phyloP scores from a whole-genome alignment of 1,140 invertebrate genomes.

The Stegodyphus mimosarum region DNA sequence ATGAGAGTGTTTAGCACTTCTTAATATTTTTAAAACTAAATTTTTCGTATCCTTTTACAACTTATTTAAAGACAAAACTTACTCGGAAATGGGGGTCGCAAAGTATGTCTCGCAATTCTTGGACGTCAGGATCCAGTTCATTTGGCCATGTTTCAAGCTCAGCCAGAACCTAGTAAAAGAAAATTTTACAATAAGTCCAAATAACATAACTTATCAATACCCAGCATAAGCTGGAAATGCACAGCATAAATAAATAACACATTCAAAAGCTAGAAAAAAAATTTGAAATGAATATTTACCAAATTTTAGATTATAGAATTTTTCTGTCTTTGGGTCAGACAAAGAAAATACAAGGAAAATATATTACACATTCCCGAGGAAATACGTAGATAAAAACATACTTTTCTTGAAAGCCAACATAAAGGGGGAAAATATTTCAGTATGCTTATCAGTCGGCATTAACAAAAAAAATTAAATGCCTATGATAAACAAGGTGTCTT shows the following conservation, averaged over 20 bases:
- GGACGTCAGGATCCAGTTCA: slow-evolving; percentile 68
- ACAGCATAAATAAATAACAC: neutral
- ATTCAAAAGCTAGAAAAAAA: neutral
- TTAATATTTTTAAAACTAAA: too few species aligned
- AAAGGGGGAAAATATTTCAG: too few species aligned
- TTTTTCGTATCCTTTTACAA: neutral
- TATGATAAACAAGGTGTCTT: too few species aligned
- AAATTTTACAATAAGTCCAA: neutral
- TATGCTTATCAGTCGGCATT: too few species aligned
- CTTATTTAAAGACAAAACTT: slow-evolving; percentile 66
- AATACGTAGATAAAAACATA: too few species aligned
- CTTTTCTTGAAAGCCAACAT: too few species aligned
- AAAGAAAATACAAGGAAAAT: too few species aligned
- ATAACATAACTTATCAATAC: neutral
- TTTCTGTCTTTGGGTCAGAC: too few species aligned
- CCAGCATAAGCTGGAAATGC: too few species aligned
- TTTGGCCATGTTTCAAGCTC: slow-evolving; percentile 54
- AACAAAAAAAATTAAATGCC: too few species aligned
- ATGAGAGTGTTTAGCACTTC: too few species aligned
- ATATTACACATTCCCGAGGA: too few species aligned
- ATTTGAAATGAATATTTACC: neutral
- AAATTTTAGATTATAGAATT: neutral
- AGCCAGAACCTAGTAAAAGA: slow-evolving; percentile 53
- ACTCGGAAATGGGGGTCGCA: slow-evolving; percentile 88
- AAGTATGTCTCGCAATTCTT: slow-evolving; percentile 84